Evolutionary conservation across 1,140 invertebrate genomes (phyloP), one percentile per base, ranked within the genome.

Genomic region (Pentalonia nigronervosa): DNA sequence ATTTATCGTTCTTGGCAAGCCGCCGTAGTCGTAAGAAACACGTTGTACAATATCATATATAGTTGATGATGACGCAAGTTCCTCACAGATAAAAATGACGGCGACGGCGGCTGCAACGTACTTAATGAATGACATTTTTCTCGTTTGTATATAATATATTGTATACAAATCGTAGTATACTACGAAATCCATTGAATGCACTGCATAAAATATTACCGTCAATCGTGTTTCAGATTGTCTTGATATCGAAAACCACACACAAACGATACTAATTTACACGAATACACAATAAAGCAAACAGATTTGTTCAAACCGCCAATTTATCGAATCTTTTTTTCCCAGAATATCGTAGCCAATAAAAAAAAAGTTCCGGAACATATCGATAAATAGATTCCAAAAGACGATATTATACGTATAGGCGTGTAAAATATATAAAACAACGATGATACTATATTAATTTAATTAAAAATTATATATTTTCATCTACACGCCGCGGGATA

Each of bases 121-220:
- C 34, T 25, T 36, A 84, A 84, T 84, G 36, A 84, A 84, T 84
- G 81, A 84, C 21, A 41, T 84, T 84, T 84, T 45, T 84, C 81
- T 84, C 36, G 36, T 83, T 23, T 83, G 81, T 21, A 84, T 34
- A 20, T 4, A n/a, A 41, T 7, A n/a, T 7, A 56, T 56, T 41
- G 23, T 23, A 60, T 1, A 60, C 6, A 23, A n/a, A 67, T 30
- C 30, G 23, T 83, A 36, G 20, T 36, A 83, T 23, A 83, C 7
- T 83, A 36, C 34, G 34, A 83, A 83, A 83, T 83, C 1, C 34
- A 36, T 83, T 83, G 34, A 83, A 21, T 41, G 41, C 7, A 6
- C 34, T 83, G 34, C 23, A 36, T 83, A 36, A 7, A 3, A 67
- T n/a, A 67, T 4, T 76, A 76, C 30, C 4, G 30, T 67, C 11